Percentiles rank a stretch among this genome's conserved stretches.
phyloP scores from a whole-genome alignment of 2,888 invertebrate species.

The Clusia tigrina region DNA sequence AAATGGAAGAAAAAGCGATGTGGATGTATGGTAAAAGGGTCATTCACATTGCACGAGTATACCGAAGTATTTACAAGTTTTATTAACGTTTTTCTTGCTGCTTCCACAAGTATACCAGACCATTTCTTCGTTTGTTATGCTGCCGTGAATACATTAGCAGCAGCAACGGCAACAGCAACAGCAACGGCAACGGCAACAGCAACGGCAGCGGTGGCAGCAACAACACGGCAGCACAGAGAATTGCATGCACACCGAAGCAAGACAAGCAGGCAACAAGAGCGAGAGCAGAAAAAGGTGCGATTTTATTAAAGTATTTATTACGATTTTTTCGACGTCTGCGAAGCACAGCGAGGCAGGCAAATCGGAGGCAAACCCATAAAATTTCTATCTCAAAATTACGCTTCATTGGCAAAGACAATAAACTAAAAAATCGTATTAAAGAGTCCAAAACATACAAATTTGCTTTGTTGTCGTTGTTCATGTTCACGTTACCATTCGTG shows the following conservation, averaged over 20 bases:
- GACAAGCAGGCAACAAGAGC: neutral
- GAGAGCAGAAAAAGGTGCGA: neutral
- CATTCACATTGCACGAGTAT: constrained; percentile 12
- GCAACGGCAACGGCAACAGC: neutral
- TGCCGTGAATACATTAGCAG: constrained; percentile 17
- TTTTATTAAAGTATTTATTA: neutral
- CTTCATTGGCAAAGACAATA: neutral
- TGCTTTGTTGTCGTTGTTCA: neutral
- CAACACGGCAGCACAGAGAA: no score
- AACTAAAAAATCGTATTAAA: no score
- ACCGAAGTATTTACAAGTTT: neutral
- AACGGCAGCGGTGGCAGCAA: neutral
- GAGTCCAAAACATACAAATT: neutral
- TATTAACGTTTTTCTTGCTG: neutral
- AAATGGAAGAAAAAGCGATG: neutral
- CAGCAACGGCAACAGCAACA: constrained; percentile 11
- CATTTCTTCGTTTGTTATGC: neutral
- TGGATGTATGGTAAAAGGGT: constrained; percentile 20
- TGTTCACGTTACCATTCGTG: no score
- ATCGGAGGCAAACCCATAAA: neutral
- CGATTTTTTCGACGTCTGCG: neutral
- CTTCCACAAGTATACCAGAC: no score
- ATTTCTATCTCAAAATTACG: neutral
- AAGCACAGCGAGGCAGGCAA: neutral
- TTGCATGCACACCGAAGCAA: neutral